These are phyloP conservation scores for Gambusia yucatana DNA, from an alignment of 2,797 vertebrate genomes.

Conservation along the genomic window DNA sequence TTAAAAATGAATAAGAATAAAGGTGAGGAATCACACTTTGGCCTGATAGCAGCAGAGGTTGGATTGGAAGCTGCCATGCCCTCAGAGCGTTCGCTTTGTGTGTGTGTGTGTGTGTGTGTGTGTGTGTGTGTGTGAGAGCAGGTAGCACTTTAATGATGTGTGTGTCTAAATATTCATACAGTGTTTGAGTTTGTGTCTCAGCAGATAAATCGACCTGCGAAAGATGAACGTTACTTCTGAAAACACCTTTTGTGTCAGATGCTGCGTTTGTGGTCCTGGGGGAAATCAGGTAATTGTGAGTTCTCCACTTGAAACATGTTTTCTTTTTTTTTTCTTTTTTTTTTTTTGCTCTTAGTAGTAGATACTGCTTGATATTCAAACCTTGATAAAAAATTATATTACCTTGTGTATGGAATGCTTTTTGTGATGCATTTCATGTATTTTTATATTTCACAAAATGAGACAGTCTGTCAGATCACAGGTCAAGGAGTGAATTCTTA, in stretches of 20 bases:
- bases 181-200: constrained; percentile 43
- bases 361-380: constrained; percentile 29
- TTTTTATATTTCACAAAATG: constrained; percentile 4
- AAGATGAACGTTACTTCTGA: constrained; percentile 45
- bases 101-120: constrained; percentile 26
- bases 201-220: constrained; percentile 59
- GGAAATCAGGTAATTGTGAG: constrained; percentile 69
- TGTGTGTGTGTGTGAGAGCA: neutral
- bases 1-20: constrained; percentile 59
- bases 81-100: constrained; percentile 18
- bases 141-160: constrained; percentile 26
- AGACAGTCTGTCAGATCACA: constrained; percentile 14
- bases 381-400: constrained; percentile 32
- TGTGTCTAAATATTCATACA: constrained; percentile 48
- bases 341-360: constrained; percentile 13
- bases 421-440: neutral
- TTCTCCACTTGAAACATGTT: constrained; percentile 40
- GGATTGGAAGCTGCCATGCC: constrained; percentile 49
- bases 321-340: constrained; percentile 22
- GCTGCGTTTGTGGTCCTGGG: constrained; percentile 44
- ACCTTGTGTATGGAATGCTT: constrained; percentile 7
- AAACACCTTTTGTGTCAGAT: constrained; percentile 45
- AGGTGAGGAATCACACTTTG: constrained; percentile 65
- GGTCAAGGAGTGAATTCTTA: neutral
- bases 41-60: constrained; percentile 46